Base-by-base conservation (phyloP, 2,797 vertebrate species). In the Hafferia zeledoni region DNA sequence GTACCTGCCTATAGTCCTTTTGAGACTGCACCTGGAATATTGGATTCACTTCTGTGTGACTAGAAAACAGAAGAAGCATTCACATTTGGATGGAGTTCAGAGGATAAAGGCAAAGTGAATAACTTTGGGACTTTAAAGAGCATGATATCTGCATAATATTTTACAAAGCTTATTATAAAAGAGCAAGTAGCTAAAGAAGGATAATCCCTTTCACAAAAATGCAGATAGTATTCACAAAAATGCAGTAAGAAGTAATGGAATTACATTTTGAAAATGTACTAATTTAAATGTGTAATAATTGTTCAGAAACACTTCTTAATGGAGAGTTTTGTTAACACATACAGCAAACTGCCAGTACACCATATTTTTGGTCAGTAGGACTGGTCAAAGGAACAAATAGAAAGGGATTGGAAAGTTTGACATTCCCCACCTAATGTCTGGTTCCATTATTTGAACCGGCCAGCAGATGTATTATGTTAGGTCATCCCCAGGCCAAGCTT, bases 1-100 rank as follows among this genome's bases (percentile, higher is more conserved):
- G 47, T 86, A 75, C 57, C 75, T 75, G 35, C 64, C 50, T 92
- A 67, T 92, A 30, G 30, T 81, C 28, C 91, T 94, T 91, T 75
- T 86, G 95, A 96, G 94, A 93, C 85, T 75, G 83, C 94, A 97
- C 91, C 94, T 96, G 94, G 87, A 92, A 87, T 94, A 93, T 18
- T 89, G 31, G 35, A 87, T 78, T 93, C 69, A 76, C 30, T 94
- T 88, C 47, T 83, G 37, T 24, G 79, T 6, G 7, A 72, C 57
- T 56, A 28, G 55, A 65, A 81, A 76, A 64, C 25, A 67, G 76
- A 88, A 91, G 16, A 88, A 90, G 16, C 27, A n/a, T 57, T 87
- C 47, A 35, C 33, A 81, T 93, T 96, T 96, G 93, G 94, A 94
- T 86, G 24, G 41, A 86, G 31, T 95, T 96, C 89, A 90, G 89